These are phyloP conservation scores for Biston stratarius DNA, from an alignment of 2,888 invertebrate genomes.

Conservation along the genomic window DNA sequence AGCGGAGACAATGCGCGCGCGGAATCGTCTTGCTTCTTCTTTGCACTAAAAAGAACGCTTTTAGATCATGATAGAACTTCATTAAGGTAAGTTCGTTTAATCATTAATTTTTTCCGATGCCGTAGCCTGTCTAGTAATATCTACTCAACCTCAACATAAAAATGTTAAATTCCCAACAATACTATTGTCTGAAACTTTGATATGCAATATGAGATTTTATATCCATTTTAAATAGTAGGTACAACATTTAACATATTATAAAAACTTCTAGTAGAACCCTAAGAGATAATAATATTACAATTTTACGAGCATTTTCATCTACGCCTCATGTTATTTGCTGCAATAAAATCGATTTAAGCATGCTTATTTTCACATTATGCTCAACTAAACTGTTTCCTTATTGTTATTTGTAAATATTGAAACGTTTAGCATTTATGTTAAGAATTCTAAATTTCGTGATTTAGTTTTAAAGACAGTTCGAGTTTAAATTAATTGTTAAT, in stretches of 20 bases:
- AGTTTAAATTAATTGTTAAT: constrained; percentile 11
- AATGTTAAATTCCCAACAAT: no score
- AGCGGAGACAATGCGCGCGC: no score
- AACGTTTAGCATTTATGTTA: constrained; percentile 8
- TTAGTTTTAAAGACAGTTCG: constrained; percentile 8
- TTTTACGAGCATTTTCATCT: constrained; percentile 21
- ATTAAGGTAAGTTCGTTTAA: no score
- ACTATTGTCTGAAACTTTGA: background rate
- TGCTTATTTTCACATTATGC: constrained; percentile 31
- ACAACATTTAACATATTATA: background rate
- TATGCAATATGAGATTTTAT: background rate
- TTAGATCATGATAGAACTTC: no score
- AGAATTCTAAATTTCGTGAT: constrained; percentile 8
- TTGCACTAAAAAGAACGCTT: no score
- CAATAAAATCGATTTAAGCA: constrained; percentile 28
- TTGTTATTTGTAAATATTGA: constrained; percentile 27
- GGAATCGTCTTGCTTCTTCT: no score
- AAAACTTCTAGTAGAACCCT: constrained; percentile 4
- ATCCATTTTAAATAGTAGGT: background rate
- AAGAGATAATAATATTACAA: constrained; percentile 17
- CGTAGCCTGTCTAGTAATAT: no score
- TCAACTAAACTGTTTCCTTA: constrained; percentile 27
- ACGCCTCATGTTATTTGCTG: constrained; percentile 21
- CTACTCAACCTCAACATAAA: no score
- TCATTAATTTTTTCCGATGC: no score